Evolutionary conservation across 2,888 invertebrate genomes (phyloP).

Genomic region (Syrista parreyssii): DNA sequence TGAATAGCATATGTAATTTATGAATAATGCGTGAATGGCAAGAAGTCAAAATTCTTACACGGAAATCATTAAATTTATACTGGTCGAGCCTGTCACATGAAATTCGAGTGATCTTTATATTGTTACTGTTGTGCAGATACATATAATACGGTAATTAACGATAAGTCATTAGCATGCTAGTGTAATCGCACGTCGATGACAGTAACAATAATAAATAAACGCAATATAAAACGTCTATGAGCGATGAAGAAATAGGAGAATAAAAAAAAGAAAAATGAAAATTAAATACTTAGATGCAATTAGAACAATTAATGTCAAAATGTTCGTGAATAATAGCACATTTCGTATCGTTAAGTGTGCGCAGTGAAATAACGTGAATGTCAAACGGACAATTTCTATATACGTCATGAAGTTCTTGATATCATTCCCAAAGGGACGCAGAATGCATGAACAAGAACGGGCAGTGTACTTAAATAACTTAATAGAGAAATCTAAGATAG

Average conservation of each 20-base stretch:
- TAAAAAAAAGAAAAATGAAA: slow-evolving; percentile 9
- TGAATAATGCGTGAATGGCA: too few species aligned
- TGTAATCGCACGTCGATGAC: neutral
- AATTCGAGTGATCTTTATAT: neutral
- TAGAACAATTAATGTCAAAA: neutral
- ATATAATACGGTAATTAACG: neutral
- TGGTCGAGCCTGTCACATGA: neutral
- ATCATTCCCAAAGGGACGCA: neutral
- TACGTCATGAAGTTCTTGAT: neutral
- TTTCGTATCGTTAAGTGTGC: neutral
- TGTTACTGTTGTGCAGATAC: neutral
- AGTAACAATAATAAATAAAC: neutral
- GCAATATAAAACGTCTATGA: neutral
- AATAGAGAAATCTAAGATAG: neutral
- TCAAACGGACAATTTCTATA: neutral
- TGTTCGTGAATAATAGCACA: neutral
- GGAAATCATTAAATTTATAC: neutral
- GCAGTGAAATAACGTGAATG: neutral
- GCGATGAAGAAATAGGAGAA: neutral
- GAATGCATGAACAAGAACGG: neutral
- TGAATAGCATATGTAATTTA: too few species aligned
- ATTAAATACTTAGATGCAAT: neutral
- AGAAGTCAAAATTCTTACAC: neutral
- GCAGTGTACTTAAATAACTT: neutral
- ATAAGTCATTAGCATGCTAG: neutral